phyloP scores from a whole-genome alignment of 2,888 invertebrate genomes.

The Helleia helle region DNA sequence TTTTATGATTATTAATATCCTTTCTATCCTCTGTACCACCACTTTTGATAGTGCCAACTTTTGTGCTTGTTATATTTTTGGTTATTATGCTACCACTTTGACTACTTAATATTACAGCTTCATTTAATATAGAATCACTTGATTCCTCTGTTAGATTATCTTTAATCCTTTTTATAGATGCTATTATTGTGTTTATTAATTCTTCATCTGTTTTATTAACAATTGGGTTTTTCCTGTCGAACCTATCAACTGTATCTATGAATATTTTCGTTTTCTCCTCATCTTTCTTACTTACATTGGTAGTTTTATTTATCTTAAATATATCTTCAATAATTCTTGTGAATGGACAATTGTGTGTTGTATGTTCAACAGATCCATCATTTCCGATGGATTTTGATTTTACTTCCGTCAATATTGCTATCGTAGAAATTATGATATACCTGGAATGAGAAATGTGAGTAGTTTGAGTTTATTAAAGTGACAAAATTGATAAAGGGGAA shows the following conservation, averaged over 20 bases:
- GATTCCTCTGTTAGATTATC: constrained; percentile 40
- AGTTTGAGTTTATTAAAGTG: too few species aligned
- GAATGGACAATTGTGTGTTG: constrained; percentile 49
- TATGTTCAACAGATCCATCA: constrained; percentile 25
- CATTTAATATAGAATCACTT: constrained; percentile 38
- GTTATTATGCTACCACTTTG: constrained; percentile 15
- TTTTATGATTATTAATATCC: constrained; percentile 26
- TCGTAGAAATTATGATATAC: constrained; percentile 37
- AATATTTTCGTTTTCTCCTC: constrained; percentile 73
- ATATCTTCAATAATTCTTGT: constrained; percentile 61
- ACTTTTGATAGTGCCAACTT: constrained; percentile 39
- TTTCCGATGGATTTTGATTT: constrained; percentile 22
- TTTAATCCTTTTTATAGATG: constrained; percentile 59
- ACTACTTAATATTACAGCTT: constrained; percentile 54
- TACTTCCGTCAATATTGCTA: too few species aligned
- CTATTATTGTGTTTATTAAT: constrained; percentile 54
- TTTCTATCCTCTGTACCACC: constrained; percentile 49
- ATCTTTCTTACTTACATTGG: constrained; percentile 29
- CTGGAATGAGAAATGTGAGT: too few species aligned
- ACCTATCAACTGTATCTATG: constrained; percentile 71
- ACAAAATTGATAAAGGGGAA: too few species aligned
- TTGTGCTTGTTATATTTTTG: constrained; percentile 22
- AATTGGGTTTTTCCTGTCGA: constrained; percentile 33
- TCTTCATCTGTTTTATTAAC: constrained; percentile 44
- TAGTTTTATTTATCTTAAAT: constrained; percentile 46